Evolutionary conservation across 2,113 vertebrate genomes (phyloP).

Genomic region (Dromas ardeola): DNA sequence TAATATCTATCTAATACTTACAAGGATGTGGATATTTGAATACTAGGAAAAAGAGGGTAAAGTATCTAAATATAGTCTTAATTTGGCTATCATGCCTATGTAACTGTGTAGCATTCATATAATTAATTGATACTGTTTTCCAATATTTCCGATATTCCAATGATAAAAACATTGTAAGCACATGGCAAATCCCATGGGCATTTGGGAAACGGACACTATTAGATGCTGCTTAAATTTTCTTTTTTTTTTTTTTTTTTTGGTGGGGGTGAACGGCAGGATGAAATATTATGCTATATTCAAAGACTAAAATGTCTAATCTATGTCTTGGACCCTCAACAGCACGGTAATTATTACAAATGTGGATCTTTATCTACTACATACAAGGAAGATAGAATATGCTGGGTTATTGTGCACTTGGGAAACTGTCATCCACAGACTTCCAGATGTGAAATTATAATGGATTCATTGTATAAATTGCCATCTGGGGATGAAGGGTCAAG

Average conservation of each 20-base stretch:
- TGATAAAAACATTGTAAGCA: background rate
- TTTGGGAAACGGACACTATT: background rate
- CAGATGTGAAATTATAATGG: background rate
- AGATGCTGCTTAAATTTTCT: background rate
- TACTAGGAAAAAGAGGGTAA: background rate
- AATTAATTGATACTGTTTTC: background rate
- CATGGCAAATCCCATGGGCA: background rate
- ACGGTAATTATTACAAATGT: background rate
- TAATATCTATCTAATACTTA: too few relatives aligned
- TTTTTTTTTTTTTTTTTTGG: background rate
- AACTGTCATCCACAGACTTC: background rate
- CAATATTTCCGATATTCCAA: background rate
- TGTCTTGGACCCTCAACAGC: background rate
- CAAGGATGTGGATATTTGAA: background rate
- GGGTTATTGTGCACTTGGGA: background rate
- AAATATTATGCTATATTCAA: background rate
- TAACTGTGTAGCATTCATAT: background rate
- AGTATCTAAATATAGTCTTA: background rate
- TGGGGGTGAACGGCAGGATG: rapidly evolving
- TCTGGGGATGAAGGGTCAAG: background rate
- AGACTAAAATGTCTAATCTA: background rate
- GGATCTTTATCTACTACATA: background rate
- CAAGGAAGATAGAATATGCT: background rate
- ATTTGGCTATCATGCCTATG: background rate
- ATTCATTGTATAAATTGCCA: background rate